phyloP scores from a whole-genome alignment of 1,140 invertebrate species.

The Apocrypta bakeri region DNA sequence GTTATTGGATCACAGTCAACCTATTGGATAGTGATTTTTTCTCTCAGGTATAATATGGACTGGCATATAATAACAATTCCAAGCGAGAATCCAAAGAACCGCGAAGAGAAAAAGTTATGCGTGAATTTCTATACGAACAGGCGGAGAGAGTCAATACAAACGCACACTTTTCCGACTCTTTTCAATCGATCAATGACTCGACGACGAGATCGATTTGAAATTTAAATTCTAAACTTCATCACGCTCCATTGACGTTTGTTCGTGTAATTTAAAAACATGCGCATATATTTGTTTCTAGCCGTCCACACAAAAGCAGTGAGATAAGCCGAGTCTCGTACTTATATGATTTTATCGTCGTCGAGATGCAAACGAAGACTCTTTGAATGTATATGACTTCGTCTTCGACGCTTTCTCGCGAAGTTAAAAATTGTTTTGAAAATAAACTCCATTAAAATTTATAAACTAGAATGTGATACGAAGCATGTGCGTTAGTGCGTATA shows the following conservation, averaged over 20 bases:
- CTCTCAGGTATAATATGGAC: no score
- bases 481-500: not conserved
- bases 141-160: not conserved
- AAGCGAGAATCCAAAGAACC: no score
- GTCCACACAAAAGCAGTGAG: not conserved
- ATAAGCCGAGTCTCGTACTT: not conserved
- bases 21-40: not conserved
- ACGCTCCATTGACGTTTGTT: not conserved
- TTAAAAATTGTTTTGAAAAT: not conserved
- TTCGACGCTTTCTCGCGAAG: not conserved
- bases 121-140: not conserved
- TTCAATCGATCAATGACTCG: not conserved
- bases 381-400: not conserved
- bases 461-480: not conserved
- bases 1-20: no score
- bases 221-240: slow-evolving; percentile 37
- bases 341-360: not conserved
- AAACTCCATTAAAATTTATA: not conserved
- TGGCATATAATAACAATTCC: no score
- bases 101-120: no score
- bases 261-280: slow-evolving; percentile 24
- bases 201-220: slow-evolving; percentile 27
- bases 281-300: no score
- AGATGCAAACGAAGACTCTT: not conserved
- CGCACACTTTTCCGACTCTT: not conserved